Conservation (phyloP, 2,113 vertebrate species). For the Hemichromis elongatus region DNA sequence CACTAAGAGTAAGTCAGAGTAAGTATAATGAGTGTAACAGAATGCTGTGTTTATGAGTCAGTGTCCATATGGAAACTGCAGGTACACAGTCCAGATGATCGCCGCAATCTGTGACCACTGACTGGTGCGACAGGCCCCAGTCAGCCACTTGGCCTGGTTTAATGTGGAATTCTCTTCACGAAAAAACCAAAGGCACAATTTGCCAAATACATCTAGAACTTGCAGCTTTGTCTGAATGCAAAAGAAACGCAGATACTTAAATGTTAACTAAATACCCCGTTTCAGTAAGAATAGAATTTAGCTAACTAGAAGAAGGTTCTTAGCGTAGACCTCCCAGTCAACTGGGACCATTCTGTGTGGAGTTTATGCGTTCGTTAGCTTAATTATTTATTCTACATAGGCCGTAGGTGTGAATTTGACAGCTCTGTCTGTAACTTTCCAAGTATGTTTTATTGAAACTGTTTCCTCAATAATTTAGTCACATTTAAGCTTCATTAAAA, state of each 20-base stretch:
- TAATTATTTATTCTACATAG: not conserved
- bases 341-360: rapidly evolving
- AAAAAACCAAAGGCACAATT: not conserved
- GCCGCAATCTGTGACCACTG: not conserved
- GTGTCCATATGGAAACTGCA: not conserved
- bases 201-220: not conserved
- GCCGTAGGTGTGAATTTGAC: rapidly evolving
- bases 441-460: rapidly evolving
- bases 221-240: not conserved
- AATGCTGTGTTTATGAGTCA: not conserved
- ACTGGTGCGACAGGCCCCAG: not conserved
- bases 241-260: not conserved
- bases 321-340: rapidly evolving
- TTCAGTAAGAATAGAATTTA: not conserved
- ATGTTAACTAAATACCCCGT: not conserved
- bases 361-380: not conserved
- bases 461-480: not conserved
- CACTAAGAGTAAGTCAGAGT: not conserved
- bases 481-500: not conserved
- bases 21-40: not conserved
- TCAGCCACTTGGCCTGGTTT: not conserved
- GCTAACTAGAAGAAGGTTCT: not conserved
- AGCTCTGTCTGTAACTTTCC: not conserved
- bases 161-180: not conserved
- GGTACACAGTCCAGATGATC: not conserved